Conservation (phyloP, 2,113 vertebrate genomes). For the Hippocampus zosterae region DNA sequence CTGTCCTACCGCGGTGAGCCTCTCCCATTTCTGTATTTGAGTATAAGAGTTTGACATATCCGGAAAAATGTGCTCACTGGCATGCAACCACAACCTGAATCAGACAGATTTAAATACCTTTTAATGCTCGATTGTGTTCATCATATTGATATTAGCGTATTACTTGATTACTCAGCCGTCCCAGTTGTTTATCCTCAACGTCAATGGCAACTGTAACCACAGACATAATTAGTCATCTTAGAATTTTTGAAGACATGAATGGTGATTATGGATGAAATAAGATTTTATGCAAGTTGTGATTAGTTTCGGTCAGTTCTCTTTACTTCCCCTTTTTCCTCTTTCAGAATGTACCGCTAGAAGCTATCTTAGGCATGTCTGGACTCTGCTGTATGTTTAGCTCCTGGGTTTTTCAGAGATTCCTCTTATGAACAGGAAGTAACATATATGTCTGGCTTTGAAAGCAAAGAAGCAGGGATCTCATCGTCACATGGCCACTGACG, state of each 20-base stretch:
- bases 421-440: conserved; percentile 61
- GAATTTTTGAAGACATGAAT: conserved; percentile 4
- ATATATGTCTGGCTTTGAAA: conserved; percentile 50
- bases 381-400: conserved; percentile 68
- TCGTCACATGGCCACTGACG: conserved; percentile 54
- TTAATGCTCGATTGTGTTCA: conserved; percentile 46
- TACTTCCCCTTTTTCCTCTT: conserved; percentile 57
- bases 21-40: conserved; percentile 43
- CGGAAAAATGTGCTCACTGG: conserved; percentile 49
- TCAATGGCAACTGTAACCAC: conserved; percentile 11
- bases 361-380: conserved; percentile 75
- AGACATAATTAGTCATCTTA: conserved; percentile 24
- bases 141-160: conserved; percentile 39
- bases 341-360: conserved; percentile 50
- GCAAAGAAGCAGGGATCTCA: conserved; percentile 36
- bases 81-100: conserved; percentile 41
- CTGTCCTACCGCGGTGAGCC: conserved; percentile 43
- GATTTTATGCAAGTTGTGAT: conserved; percentile 46
- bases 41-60: conserved; percentile 65
- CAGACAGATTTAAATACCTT: conserved; percentile 37
- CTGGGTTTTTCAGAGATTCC: conserved; percentile 56
- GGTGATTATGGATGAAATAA: conserved; percentile 20
- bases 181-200: conserved; percentile 11
- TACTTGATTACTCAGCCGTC: conserved; percentile 27
- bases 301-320: conserved; percentile 33